phyloP scores from a whole-genome alignment of 2,888 invertebrate species.

The Spisula subtruncata region DNA sequence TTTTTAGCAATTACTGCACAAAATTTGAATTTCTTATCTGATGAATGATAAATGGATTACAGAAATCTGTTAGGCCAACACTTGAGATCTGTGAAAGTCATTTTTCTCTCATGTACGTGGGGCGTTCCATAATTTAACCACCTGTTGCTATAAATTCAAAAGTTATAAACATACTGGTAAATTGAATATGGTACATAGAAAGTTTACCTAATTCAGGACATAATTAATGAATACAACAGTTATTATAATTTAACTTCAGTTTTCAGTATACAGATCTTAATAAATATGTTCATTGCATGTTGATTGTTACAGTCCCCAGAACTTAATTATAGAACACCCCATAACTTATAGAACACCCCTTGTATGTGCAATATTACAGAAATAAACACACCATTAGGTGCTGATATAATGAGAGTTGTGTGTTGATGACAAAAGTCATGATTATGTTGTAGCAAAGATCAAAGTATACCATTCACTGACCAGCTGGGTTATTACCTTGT shows the following conservation, averaged over 20 bases:
- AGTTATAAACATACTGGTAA: no score
- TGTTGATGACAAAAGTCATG: slow-evolving; percentile 15
- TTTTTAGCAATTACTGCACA: background rate
- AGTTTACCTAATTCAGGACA: no score
- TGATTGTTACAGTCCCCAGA: no score
- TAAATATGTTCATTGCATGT: no score
- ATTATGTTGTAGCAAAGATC: slow-evolving; percentile 35
- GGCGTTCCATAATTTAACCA: no score
- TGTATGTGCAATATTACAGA: background rate
- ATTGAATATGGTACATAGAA: no score
- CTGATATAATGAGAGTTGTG: background rate
- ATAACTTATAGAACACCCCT: no score
- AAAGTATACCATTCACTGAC: slow-evolving; percentile 37
- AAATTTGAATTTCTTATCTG: background rate
- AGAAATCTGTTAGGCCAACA: background rate
- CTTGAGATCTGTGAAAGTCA: background rate
- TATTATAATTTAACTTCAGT: no score
- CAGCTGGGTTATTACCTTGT: slow-evolving; percentile 45
- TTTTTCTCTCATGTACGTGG: background rate
- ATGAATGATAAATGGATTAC: background rate
- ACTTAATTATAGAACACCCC: no score
- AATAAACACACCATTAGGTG: background rate
- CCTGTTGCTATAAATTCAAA: no score
- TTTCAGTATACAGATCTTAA: no score
- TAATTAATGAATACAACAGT: no score